Evolutionary conservation across 2,113 vertebrate species (phyloP).

Genomic region (Platycercus adscitus): DNA sequence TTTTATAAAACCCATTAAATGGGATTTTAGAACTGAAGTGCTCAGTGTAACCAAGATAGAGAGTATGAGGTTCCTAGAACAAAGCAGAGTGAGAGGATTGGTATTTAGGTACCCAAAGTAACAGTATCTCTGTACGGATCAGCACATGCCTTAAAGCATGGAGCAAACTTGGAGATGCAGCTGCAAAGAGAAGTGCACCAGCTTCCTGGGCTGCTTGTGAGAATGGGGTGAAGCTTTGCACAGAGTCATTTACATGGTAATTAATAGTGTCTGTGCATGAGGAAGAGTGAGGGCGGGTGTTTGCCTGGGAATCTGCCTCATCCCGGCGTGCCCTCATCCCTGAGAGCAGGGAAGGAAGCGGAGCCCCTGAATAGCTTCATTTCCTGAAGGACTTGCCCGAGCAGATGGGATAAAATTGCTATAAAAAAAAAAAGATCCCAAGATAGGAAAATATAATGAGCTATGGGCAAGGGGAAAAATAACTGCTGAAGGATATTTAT

Average conservation of each 20-base stretch:
- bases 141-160: not conserved
- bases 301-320: not conserved
- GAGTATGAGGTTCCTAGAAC: not conserved
- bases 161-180: not conserved
- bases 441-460: constrained; percentile 71
- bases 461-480: constrained; percentile 61
- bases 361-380: constrained; percentile 33
- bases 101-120: not conserved
- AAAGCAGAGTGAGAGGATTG: not conserved
- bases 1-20: not conserved
- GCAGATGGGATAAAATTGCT: constrained; percentile 72
- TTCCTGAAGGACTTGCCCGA: constrained; percentile 13
- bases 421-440: constrained; percentile 38
- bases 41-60: not conserved
- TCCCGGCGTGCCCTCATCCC: not conserved
- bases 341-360: not conserved
- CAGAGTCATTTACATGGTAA: constrained; percentile 76
- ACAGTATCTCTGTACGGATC: not conserved
- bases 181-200: not conserved
- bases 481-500: constrained; percentile 63
- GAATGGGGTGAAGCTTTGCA: not conserved
- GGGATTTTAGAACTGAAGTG: not conserved
- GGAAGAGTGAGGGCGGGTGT: not conserved
- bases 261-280: constrained; percentile 38
- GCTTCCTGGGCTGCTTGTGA: not conserved